Conservation (phyloP, 2,888 invertebrate species). For the Serripes groenlandicus region DNA sequence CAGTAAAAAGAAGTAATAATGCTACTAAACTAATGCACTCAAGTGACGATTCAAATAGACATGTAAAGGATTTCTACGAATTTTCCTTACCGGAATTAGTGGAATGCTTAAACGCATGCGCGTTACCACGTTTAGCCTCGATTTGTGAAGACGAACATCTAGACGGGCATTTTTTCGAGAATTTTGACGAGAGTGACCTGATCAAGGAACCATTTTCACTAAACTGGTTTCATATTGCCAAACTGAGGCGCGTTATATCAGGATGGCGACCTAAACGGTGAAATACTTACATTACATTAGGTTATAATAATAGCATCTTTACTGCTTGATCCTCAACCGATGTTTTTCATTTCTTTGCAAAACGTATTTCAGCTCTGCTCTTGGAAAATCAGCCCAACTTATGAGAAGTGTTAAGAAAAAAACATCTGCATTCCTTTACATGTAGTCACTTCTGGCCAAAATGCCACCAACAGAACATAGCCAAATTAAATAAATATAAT, state of each 20-base stretch:
- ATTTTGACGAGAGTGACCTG: constrained; percentile 48
- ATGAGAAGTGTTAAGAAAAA: too few species aligned
- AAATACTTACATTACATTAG: too few species aligned
- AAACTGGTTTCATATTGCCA: constrained; percentile 57
- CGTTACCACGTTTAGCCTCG: constrained; percentile 52
- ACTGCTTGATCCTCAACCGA: too few species aligned
- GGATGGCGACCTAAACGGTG: constrained; percentile 51
- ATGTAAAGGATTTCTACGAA: constrained; percentile 31
- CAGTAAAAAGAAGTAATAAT: neutral
- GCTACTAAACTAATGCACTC: too few species aligned
- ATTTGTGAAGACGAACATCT: constrained; percentile 58
- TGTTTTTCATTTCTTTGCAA: too few species aligned
- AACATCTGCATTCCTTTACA: too few species aligned
- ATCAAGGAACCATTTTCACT: constrained; percentile 52
- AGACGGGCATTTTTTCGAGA: constrained; percentile 61
- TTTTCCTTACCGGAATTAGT: constrained; percentile 59
- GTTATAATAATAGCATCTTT: too few species aligned
- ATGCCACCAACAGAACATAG: too few species aligned
- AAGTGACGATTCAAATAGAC: neutral
- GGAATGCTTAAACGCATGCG: constrained; percentile 60
- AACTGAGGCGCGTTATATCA: constrained; percentile 53
- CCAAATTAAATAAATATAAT: too few species aligned
- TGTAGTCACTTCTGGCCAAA: too few species aligned
- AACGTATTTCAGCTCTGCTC: too few species aligned
- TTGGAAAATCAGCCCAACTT: too few species aligned